These are phyloP conservation scores for Adelognathus sp. DNA, from an alignment of 2,888 invertebrate species.

Conservation along the genomic window DNA sequence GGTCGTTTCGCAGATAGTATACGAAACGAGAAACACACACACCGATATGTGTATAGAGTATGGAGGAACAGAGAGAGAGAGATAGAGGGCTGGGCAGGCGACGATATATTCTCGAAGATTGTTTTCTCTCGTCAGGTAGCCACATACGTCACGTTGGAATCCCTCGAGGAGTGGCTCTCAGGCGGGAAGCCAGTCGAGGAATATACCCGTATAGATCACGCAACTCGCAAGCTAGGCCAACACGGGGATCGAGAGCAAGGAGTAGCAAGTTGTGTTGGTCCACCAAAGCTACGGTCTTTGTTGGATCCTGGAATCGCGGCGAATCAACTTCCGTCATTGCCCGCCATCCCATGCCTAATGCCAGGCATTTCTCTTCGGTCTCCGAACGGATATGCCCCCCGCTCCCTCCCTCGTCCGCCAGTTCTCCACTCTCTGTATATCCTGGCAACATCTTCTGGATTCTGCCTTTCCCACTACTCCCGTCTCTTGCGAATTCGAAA, in stretches of 20 bases:
- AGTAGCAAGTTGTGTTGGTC: constrained; percentile 37
- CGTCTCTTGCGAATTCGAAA: constrained; percentile 21
- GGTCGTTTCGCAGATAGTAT: constrained; percentile 44
- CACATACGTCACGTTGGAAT: constrained; percentile 79
- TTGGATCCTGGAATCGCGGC: constrained; percentile 66
- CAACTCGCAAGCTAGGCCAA: constrained; percentile 74
- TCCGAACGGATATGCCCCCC: constrained; percentile 71
- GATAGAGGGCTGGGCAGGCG: constrained; percentile 54
- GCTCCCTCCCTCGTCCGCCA: constrained; percentile 39
- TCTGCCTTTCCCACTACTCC: not conserved
- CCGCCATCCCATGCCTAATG: constrained; percentile 79
- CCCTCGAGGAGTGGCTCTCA: constrained; percentile 70
- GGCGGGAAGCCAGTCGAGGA: constrained; percentile 71
- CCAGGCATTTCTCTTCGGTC: constrained; percentile 79
- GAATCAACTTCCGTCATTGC: constrained; percentile 81
- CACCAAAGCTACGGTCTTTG: constrained; percentile 29
- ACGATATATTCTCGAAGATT: constrained; percentile 81
- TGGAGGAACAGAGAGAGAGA: constrained; percentile 31
- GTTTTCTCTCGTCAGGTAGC: constrained; percentile 81
- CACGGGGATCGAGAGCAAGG: constrained; percentile 45
- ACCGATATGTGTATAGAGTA: constrained; percentile 34
- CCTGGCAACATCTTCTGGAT: constrained; percentile 36
- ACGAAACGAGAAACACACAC: constrained; percentile 50
- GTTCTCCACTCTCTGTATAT: constrained; percentile 28
- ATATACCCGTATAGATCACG: constrained; percentile 79